Evolutionary conservation across 2,113 vertebrate genomes (phyloP).

Genomic region (Pelusios castaneus): DNA sequence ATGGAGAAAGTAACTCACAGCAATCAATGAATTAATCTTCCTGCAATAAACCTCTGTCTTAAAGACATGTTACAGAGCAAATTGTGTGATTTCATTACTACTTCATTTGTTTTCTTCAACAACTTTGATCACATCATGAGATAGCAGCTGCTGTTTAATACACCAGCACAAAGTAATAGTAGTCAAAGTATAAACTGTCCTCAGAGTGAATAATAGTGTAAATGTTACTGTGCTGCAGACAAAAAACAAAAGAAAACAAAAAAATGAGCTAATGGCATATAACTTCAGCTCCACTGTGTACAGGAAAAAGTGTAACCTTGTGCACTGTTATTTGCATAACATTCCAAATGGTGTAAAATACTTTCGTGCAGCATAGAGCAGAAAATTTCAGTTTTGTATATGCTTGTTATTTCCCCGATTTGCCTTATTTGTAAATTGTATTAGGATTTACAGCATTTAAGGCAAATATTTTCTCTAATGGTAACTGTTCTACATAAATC

Average conservation of each 20-base stretch:
- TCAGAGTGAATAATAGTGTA: constrained; percentile 48
- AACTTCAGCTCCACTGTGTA: constrained; percentile 20
- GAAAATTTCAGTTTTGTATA: constrained; percentile 63
- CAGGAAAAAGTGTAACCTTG: neutral
- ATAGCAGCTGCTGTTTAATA: constrained; percentile 61
- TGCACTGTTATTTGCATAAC: constrained; percentile 23
- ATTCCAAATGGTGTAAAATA: constrained; percentile 23
- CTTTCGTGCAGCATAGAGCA: constrained; percentile 70
- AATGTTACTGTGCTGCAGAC: constrained; percentile 56
- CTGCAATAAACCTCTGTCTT: neutral
- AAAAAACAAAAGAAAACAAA: constrained; percentile 23
- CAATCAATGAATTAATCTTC: neutral
- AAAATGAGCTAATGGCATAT: constrained; percentile 18
- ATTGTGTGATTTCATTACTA: constrained; percentile 51
- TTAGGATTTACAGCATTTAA: constrained; percentile 39
- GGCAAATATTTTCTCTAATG: constrained; percentile 15
- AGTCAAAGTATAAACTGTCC: constrained; percentile 61
- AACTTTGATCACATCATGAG: constrained; percentile 27
- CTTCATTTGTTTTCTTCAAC: constrained; percentile 65
- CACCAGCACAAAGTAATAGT: constrained; percentile 55
- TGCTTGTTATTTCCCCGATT: constrained; percentile 80
- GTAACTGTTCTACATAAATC: neutral
- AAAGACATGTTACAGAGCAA: constrained; percentile 1
- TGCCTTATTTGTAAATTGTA: constrained; percentile 6
- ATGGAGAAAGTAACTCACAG: neutral